These are phyloP conservation scores for Cricetomys ansorgei DNA, from an alignment of 2,113 vertebrate species.

Conservation along the genomic window DNA sequence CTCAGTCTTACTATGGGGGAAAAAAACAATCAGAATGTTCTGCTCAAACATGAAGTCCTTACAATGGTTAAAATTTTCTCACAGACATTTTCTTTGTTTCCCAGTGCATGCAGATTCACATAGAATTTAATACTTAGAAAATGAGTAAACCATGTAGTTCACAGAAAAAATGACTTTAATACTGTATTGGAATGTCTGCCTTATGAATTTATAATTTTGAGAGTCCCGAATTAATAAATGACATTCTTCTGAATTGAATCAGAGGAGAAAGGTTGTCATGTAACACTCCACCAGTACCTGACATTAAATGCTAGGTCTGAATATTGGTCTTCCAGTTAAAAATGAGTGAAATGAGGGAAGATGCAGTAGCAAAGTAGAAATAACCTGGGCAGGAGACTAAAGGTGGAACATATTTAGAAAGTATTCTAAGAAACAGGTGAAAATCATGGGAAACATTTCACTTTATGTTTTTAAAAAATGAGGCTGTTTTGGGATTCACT, in stretches of 20 bases:
- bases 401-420: neutral
- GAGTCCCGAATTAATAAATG: neutral
- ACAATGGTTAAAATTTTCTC: neutral
- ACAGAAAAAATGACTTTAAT: neutral
- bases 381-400: neutral
- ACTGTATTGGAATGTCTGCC: neutral
- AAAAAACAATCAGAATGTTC: neutral
- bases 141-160: neutral
- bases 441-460: constrained; percentile 8
- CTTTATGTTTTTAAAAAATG: neutral
- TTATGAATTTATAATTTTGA: neutral
- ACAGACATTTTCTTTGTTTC: neutral
- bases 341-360: neutral
- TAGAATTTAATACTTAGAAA: neutral
- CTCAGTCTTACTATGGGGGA: neutral
- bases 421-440: neutral
- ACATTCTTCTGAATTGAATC: neutral
- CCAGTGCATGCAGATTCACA: neutral
- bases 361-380: neutral
- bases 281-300: neutral
- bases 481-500: neutral
- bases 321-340: neutral
- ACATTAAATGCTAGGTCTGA: neutral
- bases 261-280: neutral
- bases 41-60: neutral